Conservation (phyloP, 35 echinoderm and acorn worm genomes). For the Heliocidaris erythrogramma region DNA sequence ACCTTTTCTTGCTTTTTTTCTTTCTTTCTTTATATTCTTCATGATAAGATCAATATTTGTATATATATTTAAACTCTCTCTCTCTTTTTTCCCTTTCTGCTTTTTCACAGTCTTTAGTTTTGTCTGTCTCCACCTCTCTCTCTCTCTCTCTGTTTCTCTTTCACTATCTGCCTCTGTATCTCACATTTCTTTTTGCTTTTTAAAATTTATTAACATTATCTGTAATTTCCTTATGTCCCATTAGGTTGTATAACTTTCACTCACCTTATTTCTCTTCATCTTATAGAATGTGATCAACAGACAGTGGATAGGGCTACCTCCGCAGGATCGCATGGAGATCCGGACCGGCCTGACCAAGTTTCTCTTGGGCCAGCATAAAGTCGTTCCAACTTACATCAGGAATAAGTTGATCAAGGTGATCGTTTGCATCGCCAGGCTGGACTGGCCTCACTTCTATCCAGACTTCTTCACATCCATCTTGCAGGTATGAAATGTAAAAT, state of each 20-base stretch:
- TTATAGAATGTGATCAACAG: constrained; percentile 89
- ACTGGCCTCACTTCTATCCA: constrained; percentile 98
- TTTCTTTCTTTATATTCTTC: no score
- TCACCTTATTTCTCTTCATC: not conserved
- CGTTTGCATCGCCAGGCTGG: constrained; percentile 86
- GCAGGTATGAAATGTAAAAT: constrained; percentile 58
- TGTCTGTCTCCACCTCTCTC: no score
- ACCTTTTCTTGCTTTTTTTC: no score
- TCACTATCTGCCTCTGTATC: not conserved
- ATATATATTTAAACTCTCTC: no score
- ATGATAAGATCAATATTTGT: no score
- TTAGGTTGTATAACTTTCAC: not conserved
- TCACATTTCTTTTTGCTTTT: not conserved
- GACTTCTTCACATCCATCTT: constrained; percentile 97
- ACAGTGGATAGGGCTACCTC: constrained; percentile 82
- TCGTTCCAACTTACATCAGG: constrained; percentile 74
- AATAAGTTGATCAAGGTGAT: constrained; percentile 98
- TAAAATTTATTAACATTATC: no score
- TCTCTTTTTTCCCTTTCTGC: no score
- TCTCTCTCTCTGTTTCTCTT: no score
- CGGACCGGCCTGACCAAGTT: constrained; percentile 86
- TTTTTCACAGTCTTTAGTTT: no score
- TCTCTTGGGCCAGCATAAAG: constrained; percentile 78
- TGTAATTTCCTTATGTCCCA: not conserved
- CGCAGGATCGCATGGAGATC: constrained; percentile 84